These are phyloP conservation scores for Plagiodera versicolora DNA, from an alignment of 2,888 invertebrate genomes.

Conservation along the genomic window DNA sequence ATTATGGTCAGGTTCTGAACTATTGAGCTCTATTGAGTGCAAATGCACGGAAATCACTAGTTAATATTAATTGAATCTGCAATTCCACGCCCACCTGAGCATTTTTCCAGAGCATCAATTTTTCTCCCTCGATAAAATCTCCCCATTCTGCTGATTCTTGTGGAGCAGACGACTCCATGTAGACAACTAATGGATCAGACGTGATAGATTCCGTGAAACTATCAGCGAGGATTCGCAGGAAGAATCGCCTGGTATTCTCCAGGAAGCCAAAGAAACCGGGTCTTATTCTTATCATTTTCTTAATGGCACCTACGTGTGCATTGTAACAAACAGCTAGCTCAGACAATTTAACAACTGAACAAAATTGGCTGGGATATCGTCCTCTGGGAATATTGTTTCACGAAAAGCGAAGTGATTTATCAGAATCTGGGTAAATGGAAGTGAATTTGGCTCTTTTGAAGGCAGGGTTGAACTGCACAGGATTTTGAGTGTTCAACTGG, in stretches of 20 bases:
- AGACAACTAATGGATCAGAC: background rate
- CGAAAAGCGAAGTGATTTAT: constrained; percentile 16
- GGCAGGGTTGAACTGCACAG: too few relatives aligned
- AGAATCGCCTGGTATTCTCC: background rate
- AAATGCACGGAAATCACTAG: too few relatives aligned
- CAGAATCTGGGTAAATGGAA: background rate
- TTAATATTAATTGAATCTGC: too few relatives aligned
- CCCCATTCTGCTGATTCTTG: background rate
- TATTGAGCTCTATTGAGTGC: too few relatives aligned
- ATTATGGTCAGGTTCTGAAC: too few relatives aligned
- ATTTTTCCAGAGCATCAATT: background rate
- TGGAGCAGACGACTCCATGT: background rate
- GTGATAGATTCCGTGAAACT: background rate
- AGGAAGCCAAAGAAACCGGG: constrained; percentile 9
- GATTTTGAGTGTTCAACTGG: too few relatives aligned
- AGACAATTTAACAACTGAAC: constrained; percentile 28
- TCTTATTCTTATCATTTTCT: constrained; percentile 22
- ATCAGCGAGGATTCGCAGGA: background rate
- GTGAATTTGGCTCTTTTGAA: background rate
- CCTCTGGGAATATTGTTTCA: constrained; percentile 24
- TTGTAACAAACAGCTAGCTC: constrained; percentile 21
- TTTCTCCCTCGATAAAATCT: background rate
- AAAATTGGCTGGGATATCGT: constrained; percentile 22
- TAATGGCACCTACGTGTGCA: constrained; percentile 21
- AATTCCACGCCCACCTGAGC: too few relatives aligned